Base-by-base conservation (phyloP, 2,888 invertebrate species). In the Protodeltote pygarga region DNA sequence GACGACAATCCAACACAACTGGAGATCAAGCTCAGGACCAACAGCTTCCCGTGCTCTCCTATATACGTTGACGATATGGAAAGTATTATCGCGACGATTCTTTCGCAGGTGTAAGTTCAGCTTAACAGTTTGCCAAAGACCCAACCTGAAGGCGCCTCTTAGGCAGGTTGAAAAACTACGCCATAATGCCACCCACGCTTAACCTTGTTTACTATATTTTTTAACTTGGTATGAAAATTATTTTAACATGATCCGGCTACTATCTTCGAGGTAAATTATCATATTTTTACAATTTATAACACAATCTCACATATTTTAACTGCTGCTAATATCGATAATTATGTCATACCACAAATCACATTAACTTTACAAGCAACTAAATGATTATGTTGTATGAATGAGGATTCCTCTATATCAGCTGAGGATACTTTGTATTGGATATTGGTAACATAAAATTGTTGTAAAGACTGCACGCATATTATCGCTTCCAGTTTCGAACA, bases 111-210 rank as follows among this genome's bases (percentile, higher is more conserved):
- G n/a, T n/a, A n/a, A n/a, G n/a, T n/a, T n/a, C n/a, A n/a, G n/a
- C 45, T 51, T 50, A 34, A 47, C 47, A 65, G 49, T 60, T 70
- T 58, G 29, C 66, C 38, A 32, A 51, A 52, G 63, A 70, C 65
- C 44, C 66, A 74, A 80, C 77, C 77, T 79, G 67, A 70, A 73
- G 73, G 76, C 73, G 74, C 78, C 80, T 77, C 77, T 57, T 47
- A 54, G 44, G 42, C 35, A 57, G 58, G 53, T n/a, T n/a, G n/a
- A n/a, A 62, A 65, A 38, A 40, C 45, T 59, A 42, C 59, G 61
- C 65, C 52, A 65, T 66, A 59, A 62, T 64, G 58, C 52, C 65
- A 46, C 66, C 65, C 57, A 60, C 65, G 37, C 45, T 40, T 45
- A 54, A 54, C 40, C 54, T 65, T 45, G 44, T 75, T 68, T 71